Conservation (phyloP, 2,113 vertebrate species). For the Phyllopteryx taeniolatus region DNA sequence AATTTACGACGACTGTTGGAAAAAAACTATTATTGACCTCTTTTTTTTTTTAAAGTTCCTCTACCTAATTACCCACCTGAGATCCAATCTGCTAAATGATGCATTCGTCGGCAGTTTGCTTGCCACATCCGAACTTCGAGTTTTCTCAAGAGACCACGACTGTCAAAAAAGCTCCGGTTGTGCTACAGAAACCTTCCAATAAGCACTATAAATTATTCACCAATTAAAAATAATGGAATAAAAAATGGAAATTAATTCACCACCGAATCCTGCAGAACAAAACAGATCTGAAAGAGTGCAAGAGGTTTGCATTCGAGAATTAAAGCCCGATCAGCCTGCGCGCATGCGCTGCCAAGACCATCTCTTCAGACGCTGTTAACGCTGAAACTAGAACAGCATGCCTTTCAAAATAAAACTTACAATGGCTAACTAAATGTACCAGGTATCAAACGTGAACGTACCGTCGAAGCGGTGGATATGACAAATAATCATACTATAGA, state of each 20-base stretch:
- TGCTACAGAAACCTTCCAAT: conserved; percentile 9
- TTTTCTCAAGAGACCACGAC: conserved; percentile 16
- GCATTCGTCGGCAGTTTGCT: conserved; percentile 67
- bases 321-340: conserved; percentile 24
- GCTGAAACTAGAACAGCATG: not conserved
- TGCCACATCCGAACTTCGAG: conserved; percentile 64
- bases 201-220: not conserved
- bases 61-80: conserved; percentile 51
- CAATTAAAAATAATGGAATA: not conserved
- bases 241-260: not conserved
- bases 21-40: not conserved
- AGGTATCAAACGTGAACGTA: not conserved
- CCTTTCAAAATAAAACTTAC: conserved; percentile 18
- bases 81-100: conserved; percentile 69
- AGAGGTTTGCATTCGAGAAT: conserved; percentile 11
- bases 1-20: not conserved
- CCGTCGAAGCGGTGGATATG: not conserved
- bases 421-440: too few species aligned
- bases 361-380: not conserved
- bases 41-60: not conserved
- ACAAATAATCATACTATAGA: not conserved
- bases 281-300: conserved; percentile 1
- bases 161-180: not conserved
- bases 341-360: conserved; percentile 46
- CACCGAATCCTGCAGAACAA: conserved; percentile 6